Evolutionary conservation across 2,888 invertebrate species (phyloP).

Genomic region (Bellardia pandia): DNA sequence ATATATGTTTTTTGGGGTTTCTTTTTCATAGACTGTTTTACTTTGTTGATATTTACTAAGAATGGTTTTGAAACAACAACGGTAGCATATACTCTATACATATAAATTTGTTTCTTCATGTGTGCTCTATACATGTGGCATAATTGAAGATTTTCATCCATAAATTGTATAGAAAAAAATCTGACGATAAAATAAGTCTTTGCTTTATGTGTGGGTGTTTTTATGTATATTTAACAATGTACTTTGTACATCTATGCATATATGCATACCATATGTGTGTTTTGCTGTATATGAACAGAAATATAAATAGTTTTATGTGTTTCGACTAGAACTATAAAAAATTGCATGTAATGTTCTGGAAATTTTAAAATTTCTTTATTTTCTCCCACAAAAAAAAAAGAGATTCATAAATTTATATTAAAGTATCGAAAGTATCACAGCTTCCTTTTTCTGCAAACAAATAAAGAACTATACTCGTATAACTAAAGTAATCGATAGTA

Average conservation of each 20-base stretch:
- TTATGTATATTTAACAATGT: background rate
- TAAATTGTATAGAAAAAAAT: background rate
- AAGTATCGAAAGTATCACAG: background rate
- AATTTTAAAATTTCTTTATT: conserved; percentile 18
- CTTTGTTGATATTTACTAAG: background rate
- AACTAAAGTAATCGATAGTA: no score
- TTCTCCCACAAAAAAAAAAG: background rate
- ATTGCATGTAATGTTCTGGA: conserved; percentile 9
- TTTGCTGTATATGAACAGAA: background rate
- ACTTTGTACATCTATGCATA: background rate
- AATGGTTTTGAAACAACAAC: background rate
- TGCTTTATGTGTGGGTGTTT: background rate
- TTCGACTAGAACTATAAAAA: background rate
- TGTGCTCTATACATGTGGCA: background rate
- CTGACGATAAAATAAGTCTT: background rate
- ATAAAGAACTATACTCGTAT: no score
- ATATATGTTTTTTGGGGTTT: background rate
- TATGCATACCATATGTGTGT: background rate
- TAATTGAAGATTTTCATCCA: background rate
- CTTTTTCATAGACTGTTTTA: conserved; percentile 11
- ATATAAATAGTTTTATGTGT: conserved; percentile 3
- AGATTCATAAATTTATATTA: background rate
- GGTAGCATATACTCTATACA: no score
- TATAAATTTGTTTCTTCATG: background rate
- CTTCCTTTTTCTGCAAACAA: no score